phyloP scores from a whole-genome alignment of 2,797 vertebrate species.

The Craterocephalus amniculus region DNA sequence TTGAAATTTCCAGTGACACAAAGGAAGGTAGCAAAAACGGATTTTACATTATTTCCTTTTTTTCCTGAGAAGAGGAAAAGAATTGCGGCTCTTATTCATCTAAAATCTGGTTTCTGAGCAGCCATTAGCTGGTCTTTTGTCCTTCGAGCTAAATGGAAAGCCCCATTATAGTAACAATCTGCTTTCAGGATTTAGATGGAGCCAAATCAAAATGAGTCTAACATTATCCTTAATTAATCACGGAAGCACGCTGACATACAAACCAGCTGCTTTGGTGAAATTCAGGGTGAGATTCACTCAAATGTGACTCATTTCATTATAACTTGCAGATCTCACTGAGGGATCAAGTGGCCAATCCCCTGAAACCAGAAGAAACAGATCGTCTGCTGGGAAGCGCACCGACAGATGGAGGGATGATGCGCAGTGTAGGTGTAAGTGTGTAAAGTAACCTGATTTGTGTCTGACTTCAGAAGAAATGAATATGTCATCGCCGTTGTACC shows the following conservation, averaged over 20 bases:
- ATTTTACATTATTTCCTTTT: too few relatives aligned
- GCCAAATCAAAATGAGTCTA: conserved; percentile 29
- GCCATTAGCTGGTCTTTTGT: conserved; percentile 14
- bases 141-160: conserved; percentile 34
- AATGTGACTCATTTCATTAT: conserved; percentile 12
- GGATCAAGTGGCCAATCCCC: conserved; percentile 42
- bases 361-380: conserved; percentile 52
- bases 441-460: not conserved
- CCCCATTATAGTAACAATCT: conserved; percentile 27
- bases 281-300: not conserved
- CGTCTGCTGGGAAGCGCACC: conserved; percentile 37
- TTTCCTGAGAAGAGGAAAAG: not conserved
- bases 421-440: conserved; percentile 32
- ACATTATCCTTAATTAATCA: conserved; percentile 25
- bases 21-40: not conserved
- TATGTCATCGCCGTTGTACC: not conserved
- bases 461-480: not conserved
- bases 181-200: not conserved
- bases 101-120: conserved; percentile 13
- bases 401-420: conserved; percentile 20
- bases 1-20: not conserved
- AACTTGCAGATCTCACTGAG: conserved; percentile 56
- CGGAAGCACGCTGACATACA: not conserved
- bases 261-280: not conserved
- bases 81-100: not conserved